Evolutionary conservation across 2,113 vertebrate genomes (phyloP), one percentile per base, ranked within the genome.

Genomic region (Thalassoma bifasciatum): DNA sequence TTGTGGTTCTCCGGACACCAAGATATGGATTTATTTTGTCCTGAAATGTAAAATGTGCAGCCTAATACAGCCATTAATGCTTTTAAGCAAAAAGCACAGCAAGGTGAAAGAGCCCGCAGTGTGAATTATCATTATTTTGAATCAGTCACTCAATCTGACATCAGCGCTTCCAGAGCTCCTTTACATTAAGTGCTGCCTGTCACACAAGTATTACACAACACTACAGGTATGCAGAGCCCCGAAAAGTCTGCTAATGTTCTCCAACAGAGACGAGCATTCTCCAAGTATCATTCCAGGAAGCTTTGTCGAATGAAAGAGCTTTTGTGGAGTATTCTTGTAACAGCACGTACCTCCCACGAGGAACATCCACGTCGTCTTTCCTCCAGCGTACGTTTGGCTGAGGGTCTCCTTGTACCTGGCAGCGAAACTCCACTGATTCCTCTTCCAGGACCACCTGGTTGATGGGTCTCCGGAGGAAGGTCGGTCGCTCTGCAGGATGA

Each of bases 401-500:
- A 50, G 96, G 98, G 89, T 99, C 98, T 37, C 98, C 98, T 84
- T 98, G 97, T 68, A 97, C 96, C 88, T 99, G 96, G 92, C 98
- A 99, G 38, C 96, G 96, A 75, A 99, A 99, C 91, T 99, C 98
- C 83, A 98, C 96, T 0, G 88, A 88, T 85, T 99, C 97, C 59
- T 99, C 97, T 76, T 99, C 98, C 89, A 99, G 92, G 63, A 99
- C 95, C 91, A 99, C 97, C 91, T 99, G 98, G 94, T 99, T 99
- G 87, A 99, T 98, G 24, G 98, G 98, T 81, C 97, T 93, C 77
- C 96, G 95, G 85, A 97, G 94, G 92, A 99, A 99, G 17, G 96
- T 96, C 50, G 98, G 98, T 66, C 98, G 95, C 88, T 99, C 98
- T 99, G 92, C 64, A 83, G 82, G 79, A 62, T 53, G 40, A 34